Evolutionary conservation across 2,797 vertebrate species (phyloP).

Genomic region (Austrolebias charrua): DNA sequence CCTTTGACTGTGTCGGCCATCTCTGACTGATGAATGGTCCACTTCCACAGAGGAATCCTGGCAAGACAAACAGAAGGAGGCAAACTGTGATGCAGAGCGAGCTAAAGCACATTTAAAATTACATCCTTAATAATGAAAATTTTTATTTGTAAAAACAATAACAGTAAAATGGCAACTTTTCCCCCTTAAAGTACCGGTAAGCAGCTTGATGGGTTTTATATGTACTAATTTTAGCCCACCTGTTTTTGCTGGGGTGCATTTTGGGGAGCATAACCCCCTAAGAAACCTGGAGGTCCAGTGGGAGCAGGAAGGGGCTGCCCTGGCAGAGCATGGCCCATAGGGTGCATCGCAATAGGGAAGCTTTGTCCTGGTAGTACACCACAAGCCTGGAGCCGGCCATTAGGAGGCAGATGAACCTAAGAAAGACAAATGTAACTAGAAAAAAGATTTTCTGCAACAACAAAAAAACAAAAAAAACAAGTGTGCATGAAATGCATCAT

Average conservation of each 20-base stretch:
- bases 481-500: too few species aligned
- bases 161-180: too few species aligned
- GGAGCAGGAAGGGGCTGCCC: constrained; percentile 78
- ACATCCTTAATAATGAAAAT: neutral
- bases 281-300: constrained; percentile 82
- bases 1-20: constrained; percentile 85
- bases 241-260: constrained; percentile 83
- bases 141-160: neutral
- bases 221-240: constrained; percentile 64
- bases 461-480: too few species aligned
- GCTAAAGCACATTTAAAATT: neutral
- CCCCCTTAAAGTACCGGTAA: too few species aligned
- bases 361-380: constrained; percentile 84
- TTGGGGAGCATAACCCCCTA: constrained; percentile 81
- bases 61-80: neutral
- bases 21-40: constrained; percentile 83
- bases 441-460: too few species aligned
- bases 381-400: constrained; percentile 90
- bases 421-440: constrained; percentile 6
- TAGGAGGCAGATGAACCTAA: constrained; percentile 87
- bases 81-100: neutral
- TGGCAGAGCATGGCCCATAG: constrained; percentile 76
- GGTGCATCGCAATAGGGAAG: constrained; percentile 86
- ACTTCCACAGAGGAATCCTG: constrained; percentile 82
- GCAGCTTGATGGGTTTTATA: neutral